These are phyloP conservation scores for Chelon labrosus DNA, from an alignment of 2,797 vertebrate species.

Conservation along the genomic window DNA sequence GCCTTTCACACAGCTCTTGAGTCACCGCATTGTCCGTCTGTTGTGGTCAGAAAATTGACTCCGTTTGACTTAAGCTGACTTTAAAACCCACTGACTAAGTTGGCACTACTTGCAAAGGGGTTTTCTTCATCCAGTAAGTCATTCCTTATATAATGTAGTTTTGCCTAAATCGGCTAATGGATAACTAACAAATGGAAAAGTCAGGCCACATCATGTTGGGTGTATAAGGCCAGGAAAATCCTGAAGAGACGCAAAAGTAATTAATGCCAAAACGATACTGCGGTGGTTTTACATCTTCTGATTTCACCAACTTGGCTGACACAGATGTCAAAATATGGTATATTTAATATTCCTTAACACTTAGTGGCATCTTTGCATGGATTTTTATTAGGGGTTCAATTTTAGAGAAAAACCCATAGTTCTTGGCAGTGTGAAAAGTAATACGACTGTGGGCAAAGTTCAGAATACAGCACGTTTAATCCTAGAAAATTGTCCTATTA, in stretches of 20 bases:
- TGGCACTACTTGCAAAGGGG: slow-evolving; percentile 18
- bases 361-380: slow-evolving; percentile 4
- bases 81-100: slow-evolving; percentile 35
- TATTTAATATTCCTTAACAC: neutral
- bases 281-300: slow-evolving; percentile 27
- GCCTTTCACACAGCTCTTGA: slow-evolving; percentile 42
- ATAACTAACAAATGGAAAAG: slow-evolving; percentile 54
- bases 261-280: slow-evolving; percentile 27
- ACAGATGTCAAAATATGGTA: neutral
- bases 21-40: slow-evolving; percentile 33
- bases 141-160: slow-evolving; percentile 10
- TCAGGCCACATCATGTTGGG: slow-evolving; percentile 24
- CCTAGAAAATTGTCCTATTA: slow-evolving; percentile 18
- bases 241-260: slow-evolving; percentile 5
- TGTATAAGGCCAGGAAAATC: slow-evolving; percentile 41
- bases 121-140: slow-evolving; percentile 26
- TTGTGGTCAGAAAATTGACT: slow-evolving; percentile 30
- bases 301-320: slow-evolving; percentile 4
- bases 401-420: neutral
- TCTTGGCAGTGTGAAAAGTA: slow-evolving; percentile 6
- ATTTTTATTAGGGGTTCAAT: slow-evolving; percentile 4
- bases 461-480: slow-evolving; percentile 8
- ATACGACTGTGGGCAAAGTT: slow-evolving; percentile 8
- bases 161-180: slow-evolving; percentile 55
- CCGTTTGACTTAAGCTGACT: slow-evolving; percentile 36